Conservation (phyloP, 1,140 invertebrate genomes). For the Brachionus angularis region DNA sequence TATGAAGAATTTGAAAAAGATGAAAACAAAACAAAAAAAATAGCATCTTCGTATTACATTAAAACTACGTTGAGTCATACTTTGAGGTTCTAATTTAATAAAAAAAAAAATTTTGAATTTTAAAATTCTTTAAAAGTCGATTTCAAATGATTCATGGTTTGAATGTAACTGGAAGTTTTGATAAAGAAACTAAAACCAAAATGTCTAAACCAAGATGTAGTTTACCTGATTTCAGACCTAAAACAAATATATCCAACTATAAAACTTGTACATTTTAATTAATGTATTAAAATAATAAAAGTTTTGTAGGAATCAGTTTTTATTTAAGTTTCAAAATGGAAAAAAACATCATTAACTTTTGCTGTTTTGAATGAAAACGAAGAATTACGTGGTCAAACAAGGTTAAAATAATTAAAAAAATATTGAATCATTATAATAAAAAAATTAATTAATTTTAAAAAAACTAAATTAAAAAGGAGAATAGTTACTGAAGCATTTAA, state of each 20-base stretch:
- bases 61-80: no score
- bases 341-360: slow-evolving; percentile 30
- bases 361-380: slow-evolving; percentile 15
- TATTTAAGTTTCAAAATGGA: slow-evolving; percentile 9
- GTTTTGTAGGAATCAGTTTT: neutral
- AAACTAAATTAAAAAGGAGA: neutral
- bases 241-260: neutral
- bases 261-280: neutral
- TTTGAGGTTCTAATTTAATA: no score
- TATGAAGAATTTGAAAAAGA: no score
- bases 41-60: no score
- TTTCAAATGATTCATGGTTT: slow-evolving; percentile 29
- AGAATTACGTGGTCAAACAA: slow-evolving; percentile 13
- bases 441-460: neutral
- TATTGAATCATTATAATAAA: neutral
- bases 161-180: neutral
- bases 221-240: slow-evolving; percentile 20
- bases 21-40: no score
- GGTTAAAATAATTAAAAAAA: neutral
- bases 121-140: neutral
- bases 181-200: neutral
- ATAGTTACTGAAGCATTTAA: slow-evolving; percentile 11
- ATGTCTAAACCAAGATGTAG: slow-evolving; percentile 23
- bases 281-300: neutral
- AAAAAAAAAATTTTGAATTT: neutral